Evolutionary conservation across 2,888 invertebrate species (phyloP).

Genomic region (Dione juno): DNA sequence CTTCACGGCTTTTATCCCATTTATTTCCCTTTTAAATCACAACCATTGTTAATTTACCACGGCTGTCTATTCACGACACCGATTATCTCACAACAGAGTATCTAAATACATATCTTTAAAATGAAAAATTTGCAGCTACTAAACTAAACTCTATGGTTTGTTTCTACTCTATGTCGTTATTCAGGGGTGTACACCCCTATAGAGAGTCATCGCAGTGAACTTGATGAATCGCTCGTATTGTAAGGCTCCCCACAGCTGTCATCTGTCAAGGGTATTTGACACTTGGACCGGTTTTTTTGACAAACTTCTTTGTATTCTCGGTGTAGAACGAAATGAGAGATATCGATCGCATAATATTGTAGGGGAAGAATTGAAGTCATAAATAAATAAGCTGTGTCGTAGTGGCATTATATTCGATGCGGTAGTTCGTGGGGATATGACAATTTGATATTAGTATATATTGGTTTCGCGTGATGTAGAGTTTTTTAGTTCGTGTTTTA

Average conservation of each 20-base stretch:
- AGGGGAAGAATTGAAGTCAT: slow-evolving; percentile 73
- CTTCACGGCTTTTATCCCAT: slow-evolving; percentile 77
- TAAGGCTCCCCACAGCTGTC: slow-evolving; percentile 77
- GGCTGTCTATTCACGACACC: slow-evolving; percentile 67
- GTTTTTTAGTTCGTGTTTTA: slow-evolving; percentile 38
- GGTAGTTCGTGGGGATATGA: slow-evolving; percentile 55
- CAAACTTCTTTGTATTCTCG: slow-evolving; percentile 69
- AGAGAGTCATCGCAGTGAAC: slow-evolving; percentile 66
- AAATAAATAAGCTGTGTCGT: slow-evolving; percentile 81
- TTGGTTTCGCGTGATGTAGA: slow-evolving; percentile 47
- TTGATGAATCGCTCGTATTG: slow-evolving; percentile 79
- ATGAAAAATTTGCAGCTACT: slow-evolving; percentile 47
- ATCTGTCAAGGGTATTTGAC: slow-evolving; percentile 77
- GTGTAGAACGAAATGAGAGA: slow-evolving; percentile 74
- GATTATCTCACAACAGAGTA: slow-evolving; percentile 56
- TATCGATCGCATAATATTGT: slow-evolving; percentile 80
- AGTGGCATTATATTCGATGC: slow-evolving; percentile 65
- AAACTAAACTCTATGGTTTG: slow-evolving; percentile 39
- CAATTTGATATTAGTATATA: slow-evolving; percentile 54
- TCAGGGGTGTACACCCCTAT: slow-evolving; percentile 69
- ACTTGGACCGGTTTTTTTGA: slow-evolving; percentile 76
- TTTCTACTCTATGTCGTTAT: slow-evolving; percentile 57
- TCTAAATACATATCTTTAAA: slow-evolving; percentile 38
- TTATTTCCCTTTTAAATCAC: slow-evolving; percentile 79
- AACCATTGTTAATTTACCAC: slow-evolving; percentile 74